phyloP scores from a whole-genome alignment of 1,140 invertebrate species.

The Brachionus rotundiformis region DNA sequence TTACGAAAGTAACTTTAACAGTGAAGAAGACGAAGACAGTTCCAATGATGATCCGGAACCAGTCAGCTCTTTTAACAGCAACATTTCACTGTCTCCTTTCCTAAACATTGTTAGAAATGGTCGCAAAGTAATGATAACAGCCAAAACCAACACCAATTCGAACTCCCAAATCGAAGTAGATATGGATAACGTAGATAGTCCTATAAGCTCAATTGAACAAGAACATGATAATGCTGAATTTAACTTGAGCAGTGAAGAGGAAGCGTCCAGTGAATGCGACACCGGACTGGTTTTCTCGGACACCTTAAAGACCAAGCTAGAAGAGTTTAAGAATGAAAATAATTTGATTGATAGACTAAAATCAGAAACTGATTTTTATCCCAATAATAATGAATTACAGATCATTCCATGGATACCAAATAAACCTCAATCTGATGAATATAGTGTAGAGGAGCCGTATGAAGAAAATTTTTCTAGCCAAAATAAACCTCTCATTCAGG shows the following conservation, averaged over 20 bases:
- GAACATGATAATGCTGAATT: neutral
- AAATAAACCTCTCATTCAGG: neutral
- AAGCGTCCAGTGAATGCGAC: neutral
- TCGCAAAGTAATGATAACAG: neutral
- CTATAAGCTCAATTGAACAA: neutral
- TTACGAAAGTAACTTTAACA: neutral
- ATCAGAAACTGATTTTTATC: neutral
- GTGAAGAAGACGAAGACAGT: neutral
- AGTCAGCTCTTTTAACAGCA: neutral
- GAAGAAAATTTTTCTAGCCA: neutral
- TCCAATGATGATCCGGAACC: neutral
- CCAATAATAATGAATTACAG: neutral
- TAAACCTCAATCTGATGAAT: neutral
- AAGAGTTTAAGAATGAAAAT: slow-evolving; percentile 3
- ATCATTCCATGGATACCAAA: slow-evolving; percentile 36
- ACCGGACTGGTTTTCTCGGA: neutral
- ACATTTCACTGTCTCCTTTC: neutral
- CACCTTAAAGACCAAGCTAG: neutral
- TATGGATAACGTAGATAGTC: neutral
- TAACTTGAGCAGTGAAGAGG: slow-evolving; percentile 5
- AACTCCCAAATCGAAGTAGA: slow-evolving; percentile 13
- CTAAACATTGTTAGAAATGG: neutral
- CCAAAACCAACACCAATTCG: neutral
- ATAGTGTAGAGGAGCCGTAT: slow-evolving; percentile 1
- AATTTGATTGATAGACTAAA: neutral